A percentile compares a stretch with the other conserved stretches of the same genome.
Conservation (phyloP, 2,888 invertebrate species). For the Slavum lentiscoides region DNA sequence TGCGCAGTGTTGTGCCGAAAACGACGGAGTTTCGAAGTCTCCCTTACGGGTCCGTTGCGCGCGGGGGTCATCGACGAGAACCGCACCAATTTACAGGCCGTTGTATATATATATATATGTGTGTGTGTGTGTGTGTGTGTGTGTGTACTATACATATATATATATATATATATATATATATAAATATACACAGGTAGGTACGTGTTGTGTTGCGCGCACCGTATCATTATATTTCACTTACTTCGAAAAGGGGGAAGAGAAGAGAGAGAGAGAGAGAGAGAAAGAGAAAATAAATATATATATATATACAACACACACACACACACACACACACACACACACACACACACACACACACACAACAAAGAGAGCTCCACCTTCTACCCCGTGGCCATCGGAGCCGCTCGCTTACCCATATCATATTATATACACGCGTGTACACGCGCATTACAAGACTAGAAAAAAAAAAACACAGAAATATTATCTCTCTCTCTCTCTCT, state of each 20-base stretch:
- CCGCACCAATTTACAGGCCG: slow-evolving; percentile 40
- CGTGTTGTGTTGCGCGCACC: slow-evolving; percentile 26
- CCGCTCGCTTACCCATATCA: no score
- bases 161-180: no score
- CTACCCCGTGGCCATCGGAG: slow-evolving; percentile 43
- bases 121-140: no score
- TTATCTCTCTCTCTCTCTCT: background rate
- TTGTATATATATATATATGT: no score
- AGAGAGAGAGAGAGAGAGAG: background rate
- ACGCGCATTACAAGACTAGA: no score
- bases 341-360: background rate
- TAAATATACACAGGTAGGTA: background rate
- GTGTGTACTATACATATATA: no score
- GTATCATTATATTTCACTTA: slow-evolving; percentile 53
- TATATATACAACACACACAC: no score
- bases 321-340: background rate
- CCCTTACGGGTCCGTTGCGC: slow-evolving; percentile 22
- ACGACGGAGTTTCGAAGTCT: slow-evolving; percentile 9
- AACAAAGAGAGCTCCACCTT: slow-evolving; percentile 45
- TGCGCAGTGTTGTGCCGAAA: slow-evolving; percentile 12
- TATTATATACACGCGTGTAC: background rate
- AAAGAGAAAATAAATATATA: no score
- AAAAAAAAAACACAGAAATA: no score
- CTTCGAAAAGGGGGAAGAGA: slow-evolving; percentile 7
- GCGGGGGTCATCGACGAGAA: background rate